These are phyloP conservation scores for Zophobas atratus DNA, from an alignment of 1,140 invertebrate species.

Conservation along the genomic window DNA sequence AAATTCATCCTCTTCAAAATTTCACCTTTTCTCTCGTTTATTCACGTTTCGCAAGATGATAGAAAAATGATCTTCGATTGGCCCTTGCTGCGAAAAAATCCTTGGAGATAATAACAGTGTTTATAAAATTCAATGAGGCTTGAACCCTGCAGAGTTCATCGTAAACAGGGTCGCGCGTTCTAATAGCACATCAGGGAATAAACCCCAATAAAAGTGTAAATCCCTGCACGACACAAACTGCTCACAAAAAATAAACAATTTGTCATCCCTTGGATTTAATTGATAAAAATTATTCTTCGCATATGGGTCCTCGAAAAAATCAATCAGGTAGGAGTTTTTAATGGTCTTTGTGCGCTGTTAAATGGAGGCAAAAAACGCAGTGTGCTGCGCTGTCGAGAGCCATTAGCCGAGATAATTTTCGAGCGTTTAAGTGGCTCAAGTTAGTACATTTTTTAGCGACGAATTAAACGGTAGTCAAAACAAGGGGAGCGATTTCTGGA, in stretches of 20 bases:
- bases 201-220: slow-evolving; percentile 48
- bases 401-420: slow-evolving; percentile 25
- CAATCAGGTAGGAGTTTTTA: slow-evolving; percentile 15
- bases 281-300: slow-evolving; percentile 45
- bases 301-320: slow-evolving; percentile 36
- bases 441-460: slow-evolving; percentile 6
- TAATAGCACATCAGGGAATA: slow-evolving; percentile 50
- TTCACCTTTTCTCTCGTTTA: neutral
- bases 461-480: slow-evolving; percentile 61
- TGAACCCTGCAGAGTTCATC: slow-evolving; percentile 45
- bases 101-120: slow-evolving; percentile 21
- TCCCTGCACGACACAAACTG: slow-evolving; percentile 42
- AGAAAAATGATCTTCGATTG: no score
- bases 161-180: slow-evolving; percentile 41
- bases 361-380: neutral
- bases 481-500: slow-evolving; percentile 48
- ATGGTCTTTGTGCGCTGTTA: neutral
- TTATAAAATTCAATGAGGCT: slow-evolving; percentile 42
- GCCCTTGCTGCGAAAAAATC: neutral
- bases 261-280: slow-evolving; percentile 46
- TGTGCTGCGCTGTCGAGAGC: neutral
- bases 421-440: slow-evolving; percentile 36
- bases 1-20: neutral
- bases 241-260: slow-evolving; percentile 48
- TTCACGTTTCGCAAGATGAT: no score